Evolutionary conservation across 1,140 invertebrate species (phyloP).

Genomic region (Eupristina koningsbergeri): DNA sequence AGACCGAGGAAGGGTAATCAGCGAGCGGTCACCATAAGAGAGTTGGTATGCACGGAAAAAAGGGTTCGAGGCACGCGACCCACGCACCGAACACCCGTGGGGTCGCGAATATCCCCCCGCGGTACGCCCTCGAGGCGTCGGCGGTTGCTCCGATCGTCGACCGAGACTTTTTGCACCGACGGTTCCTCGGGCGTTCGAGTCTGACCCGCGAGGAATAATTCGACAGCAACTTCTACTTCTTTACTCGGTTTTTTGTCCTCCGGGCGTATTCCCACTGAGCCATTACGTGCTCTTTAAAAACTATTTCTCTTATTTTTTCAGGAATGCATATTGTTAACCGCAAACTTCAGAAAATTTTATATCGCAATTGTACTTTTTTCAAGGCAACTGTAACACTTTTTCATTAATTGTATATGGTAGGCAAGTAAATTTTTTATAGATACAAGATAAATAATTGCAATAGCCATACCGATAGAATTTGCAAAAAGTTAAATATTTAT

Average conservation of each 20-base stretch:
- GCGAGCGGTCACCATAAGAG: conserved; percentile 33
- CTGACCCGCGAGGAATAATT: not conserved
- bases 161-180: conserved; percentile 10
- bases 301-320: not conserved
- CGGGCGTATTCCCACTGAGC: not conserved
- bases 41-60: conserved; percentile 31
- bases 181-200: not conserved
- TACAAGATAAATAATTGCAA: too few species aligned
- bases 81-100: not conserved
- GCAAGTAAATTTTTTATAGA: too few species aligned
- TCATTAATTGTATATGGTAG: too few species aligned
- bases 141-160: conserved; percentile 2
- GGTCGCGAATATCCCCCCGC: not conserved
- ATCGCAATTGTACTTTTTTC: too few species aligned
- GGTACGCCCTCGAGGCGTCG: conserved; percentile 28
- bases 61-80: conserved; percentile 23
- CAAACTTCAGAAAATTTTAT: not conserved
- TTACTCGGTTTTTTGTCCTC: not conserved
- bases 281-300: not conserved
- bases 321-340: not conserved
- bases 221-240: not conserved
- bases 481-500: too few species aligned
- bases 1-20: conserved; percentile 47
- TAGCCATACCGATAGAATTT: too few species aligned
- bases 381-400: too few species aligned